A percentile compares a stretch with the other conserved stretches of the same genome.
Conservation (phyloP, 2,113 vertebrate species). For the Pelecanoides urinatrix region DNA sequence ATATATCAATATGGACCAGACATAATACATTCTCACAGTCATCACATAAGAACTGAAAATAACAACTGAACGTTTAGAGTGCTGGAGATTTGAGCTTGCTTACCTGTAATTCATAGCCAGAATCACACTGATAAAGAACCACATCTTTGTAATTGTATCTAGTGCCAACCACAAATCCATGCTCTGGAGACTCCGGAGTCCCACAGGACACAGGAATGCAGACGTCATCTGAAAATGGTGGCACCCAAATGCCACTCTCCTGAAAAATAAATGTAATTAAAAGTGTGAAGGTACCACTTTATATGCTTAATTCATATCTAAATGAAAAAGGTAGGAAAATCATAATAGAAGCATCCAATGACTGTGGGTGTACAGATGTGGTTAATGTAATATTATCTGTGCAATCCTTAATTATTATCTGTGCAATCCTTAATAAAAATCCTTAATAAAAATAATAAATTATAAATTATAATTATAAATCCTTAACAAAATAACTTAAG, state of each 20-base stretch:
- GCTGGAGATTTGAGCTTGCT: neutral
- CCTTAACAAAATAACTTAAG: too few relatives aligned
- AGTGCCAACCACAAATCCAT: constrained; percentile 81
- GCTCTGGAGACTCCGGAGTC: constrained; percentile 75
- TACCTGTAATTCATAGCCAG: constrained; percentile 91
- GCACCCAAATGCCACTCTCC: constrained; percentile 85
- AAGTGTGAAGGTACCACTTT: neutral
- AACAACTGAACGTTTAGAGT: neutral
- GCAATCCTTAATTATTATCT: neutral
- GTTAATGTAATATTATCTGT: neutral
- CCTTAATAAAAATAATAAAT: too few relatives aligned
- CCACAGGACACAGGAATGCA: constrained; percentile 85
- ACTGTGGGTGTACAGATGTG: neutral
- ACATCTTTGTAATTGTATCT: constrained; percentile 79
- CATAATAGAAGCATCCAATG: neutral
- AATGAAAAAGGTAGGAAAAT: neutral
- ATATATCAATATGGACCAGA: neutral
- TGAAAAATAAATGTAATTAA: constrained; percentile 42
- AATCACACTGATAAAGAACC: constrained; percentile 84
- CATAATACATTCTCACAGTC: neutral
- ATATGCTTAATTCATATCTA: neutral
- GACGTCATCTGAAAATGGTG: constrained; percentile 79
- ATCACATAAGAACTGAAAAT: neutral
- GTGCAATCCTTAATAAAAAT: too few relatives aligned
- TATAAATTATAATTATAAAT: too few relatives aligned